Evolutionary conservation across 2,888 invertebrate species (phyloP), one percentile per base, ranked within the genome.

Genomic region (Periphyllus acericola): DNA sequence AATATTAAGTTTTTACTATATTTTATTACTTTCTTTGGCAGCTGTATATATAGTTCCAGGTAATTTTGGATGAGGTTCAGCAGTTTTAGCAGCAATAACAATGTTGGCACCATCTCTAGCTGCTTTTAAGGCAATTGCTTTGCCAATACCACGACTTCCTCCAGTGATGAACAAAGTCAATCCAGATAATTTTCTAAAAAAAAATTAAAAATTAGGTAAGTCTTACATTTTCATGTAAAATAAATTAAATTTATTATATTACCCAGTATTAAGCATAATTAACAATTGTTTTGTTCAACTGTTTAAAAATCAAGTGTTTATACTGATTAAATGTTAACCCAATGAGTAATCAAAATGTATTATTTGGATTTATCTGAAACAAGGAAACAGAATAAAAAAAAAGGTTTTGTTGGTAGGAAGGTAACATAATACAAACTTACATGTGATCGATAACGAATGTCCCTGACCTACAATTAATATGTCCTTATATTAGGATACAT

Each of bases 91-190:
- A 83, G 97, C 97, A 89, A 98, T 94, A 19, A 97, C 95, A 90
- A 98, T 93, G 92, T 98, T 98, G 0, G 97, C 98, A 66, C 98
- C 98, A 94, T 98, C 97, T 91, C 93, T 94, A 0, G 98, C 97
- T 3, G 96, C 96, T 92, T 97, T 98, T 89, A 98, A 91, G 8
- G 98, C 99, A 90, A 99, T 98, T 32, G 96, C 96, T 92, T 98
- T 96, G 0, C 99, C 99, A 91, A 99, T 99, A 66, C 99, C 99
- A 90, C 99, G 94, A 86, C 98, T 98, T 29, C 97, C 99, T 75
- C 99, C 99, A 55, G 98, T 98, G 90, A 99, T 97, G 91, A 99
- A 98, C 87, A 98, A 92, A 4, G 99, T 99, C 90, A 95, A 95
- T 5, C 98, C 98, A 89, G 96, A 96, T 90, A 96, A 92, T 92